A percentile compares a stretch with the other conserved stretches of the same genome.
These are phyloP conservation scores for Cydia amplana DNA, from an alignment of 1,140 invertebrate genomes.

Conservation along the genomic window DNA sequence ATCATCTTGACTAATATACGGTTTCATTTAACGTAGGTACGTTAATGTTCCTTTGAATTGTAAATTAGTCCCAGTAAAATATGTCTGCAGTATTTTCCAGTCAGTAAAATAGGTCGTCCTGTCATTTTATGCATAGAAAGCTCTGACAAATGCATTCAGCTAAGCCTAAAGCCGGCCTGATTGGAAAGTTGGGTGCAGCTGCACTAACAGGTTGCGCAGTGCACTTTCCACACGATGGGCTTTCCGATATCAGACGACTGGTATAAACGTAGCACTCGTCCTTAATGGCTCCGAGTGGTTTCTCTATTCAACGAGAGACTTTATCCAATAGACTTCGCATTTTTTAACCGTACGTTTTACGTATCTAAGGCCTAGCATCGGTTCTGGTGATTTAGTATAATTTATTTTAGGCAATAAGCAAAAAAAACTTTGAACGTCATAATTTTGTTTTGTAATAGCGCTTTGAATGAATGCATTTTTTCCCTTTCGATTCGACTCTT, in stretches of 20 bases:
- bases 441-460: too few relatives aligned
- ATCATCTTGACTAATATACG: not conserved
- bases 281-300: conserved; percentile 15
- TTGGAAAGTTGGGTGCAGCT: conserved; percentile 69
- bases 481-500: too few relatives aligned
- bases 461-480: too few relatives aligned
- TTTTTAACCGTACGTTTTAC: too few relatives aligned
- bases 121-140: conserved; percentile 52
- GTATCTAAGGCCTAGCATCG: too few relatives aligned
- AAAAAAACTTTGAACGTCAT: too few relatives aligned
- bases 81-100: not conserved
- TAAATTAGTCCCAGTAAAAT: not conserved
- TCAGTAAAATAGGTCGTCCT: conserved; percentile 5
- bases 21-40: not conserved
- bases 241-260: conserved; percentile 63
- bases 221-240: conserved; percentile 66
- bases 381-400: too few relatives aligned
- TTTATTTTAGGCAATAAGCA: too few relatives aligned
- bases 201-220: conserved; percentile 48
- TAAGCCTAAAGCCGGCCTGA: conserved; percentile 48
- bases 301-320: not conserved
- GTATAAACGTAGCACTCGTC: conserved; percentile 15
- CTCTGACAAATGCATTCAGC: conserved; percentile 51
- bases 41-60: conserved; percentile 6
- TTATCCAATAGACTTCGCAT: not conserved